Evolutionary conservation across 2,797 vertebrate species (phyloP).

Genomic region (Phalanger gymnotis): DNA sequence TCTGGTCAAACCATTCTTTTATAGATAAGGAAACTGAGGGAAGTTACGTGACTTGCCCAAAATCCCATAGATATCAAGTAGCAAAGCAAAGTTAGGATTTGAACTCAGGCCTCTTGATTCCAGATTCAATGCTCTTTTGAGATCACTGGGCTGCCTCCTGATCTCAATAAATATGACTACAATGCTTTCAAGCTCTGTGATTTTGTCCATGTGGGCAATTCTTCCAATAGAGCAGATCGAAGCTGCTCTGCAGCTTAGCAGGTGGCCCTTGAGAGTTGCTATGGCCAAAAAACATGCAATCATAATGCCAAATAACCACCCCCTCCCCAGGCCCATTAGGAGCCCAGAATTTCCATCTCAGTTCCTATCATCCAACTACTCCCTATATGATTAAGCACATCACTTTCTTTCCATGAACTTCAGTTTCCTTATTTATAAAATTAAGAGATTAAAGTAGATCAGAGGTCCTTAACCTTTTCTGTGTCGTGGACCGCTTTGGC

Average conservation of each 20-base stretch:
- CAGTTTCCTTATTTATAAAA: neutral
- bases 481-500: neutral
- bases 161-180: neutral
- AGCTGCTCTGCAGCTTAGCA: neutral
- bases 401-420: neutral
- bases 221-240: neutral
- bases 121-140: neutral
- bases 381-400: neutral
- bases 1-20: neutral
- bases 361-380: neutral
- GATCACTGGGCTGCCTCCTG: neutral
- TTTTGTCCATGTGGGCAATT: neutral
- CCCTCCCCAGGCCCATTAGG: neutral
- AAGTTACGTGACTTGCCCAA: neutral
- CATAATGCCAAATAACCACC: neutral
- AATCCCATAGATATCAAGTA: neutral
- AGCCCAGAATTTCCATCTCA: neutral
- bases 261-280: neutral
- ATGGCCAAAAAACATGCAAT: neutral
- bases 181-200: neutral
- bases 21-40: neutral
- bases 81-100: neutral
- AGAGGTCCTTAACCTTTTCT: neutral
- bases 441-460: neutral
- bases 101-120: neutral